Percentiles rank a stretch among this genome's conserved stretches.
These are phyloP conservation scores for Poecilia velifera DNA, from an alignment of 2,797 vertebrate genomes.

Conservation along the genomic window DNA sequence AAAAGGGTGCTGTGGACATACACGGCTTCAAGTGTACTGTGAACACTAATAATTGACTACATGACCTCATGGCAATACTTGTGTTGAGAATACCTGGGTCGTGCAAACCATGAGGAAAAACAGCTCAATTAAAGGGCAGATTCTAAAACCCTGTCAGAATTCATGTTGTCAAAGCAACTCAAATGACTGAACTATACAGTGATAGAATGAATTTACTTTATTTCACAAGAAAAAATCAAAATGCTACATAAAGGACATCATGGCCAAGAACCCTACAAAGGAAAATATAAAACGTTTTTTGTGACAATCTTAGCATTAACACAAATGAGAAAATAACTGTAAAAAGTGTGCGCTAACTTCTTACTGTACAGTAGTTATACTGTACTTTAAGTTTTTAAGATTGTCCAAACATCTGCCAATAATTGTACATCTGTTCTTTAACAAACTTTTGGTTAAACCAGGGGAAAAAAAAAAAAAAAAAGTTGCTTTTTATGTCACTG, in stretches of 20 bases:
- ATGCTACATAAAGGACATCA: neutral
- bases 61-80: neutral
- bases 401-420: neutral
- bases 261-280: neutral
- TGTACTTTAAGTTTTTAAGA: neutral
- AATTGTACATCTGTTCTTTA: neutral
- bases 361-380: neutral
- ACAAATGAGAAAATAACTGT: neutral
- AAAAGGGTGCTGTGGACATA: neutral
- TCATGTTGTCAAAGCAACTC: neutral
- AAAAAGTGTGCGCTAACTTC: neutral
- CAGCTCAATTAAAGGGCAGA: neutral
- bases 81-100: neutral
- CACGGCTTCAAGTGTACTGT: neutral
- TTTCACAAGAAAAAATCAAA: neutral
- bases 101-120: neutral
- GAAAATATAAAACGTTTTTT: neutral
- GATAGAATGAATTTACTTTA: neutral
- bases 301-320: neutral
- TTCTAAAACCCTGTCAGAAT: neutral
- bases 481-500: slow-evolving; percentile 41
- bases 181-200: neutral
- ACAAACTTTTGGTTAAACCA: slow-evolving; percentile 17
- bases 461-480: slow-evolving; percentile 16
- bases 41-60: neutral